These are phyloP conservation scores for Brotula barbata DNA, from an alignment of 2,797 vertebrate species.

Conservation along the genomic window DNA sequence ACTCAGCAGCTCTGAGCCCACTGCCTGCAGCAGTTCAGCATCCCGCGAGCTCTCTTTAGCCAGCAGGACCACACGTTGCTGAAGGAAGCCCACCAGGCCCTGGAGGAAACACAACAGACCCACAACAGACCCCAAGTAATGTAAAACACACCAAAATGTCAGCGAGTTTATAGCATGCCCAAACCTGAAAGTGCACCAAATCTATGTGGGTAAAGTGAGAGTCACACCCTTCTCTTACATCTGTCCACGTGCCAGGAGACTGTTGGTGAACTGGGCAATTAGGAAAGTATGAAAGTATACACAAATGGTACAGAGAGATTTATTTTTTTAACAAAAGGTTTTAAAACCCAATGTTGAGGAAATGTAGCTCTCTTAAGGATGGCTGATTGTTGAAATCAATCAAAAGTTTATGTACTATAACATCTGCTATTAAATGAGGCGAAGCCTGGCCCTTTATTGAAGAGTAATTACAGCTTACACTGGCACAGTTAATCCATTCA, in stretches of 20 bases:
- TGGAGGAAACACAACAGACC: conserved; percentile 25
- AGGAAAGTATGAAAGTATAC: not conserved
- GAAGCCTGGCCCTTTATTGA: conserved; percentile 4
- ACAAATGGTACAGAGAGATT: no score
- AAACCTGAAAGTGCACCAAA: conserved; percentile 22
- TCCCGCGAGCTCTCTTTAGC: conserved; percentile 61
- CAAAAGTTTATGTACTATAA: not conserved
- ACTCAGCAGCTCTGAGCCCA: conserved; percentile 69
- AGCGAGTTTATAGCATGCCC: conserved; percentile 36
- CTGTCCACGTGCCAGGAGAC: not conserved
- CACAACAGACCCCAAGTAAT: no score
- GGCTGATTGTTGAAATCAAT: not conserved
- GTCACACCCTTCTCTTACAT: conserved; percentile 4
- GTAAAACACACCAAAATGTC: conserved; percentile 22
- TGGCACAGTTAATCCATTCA: conserved; percentile 4
- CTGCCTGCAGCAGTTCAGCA: conserved; percentile 67
- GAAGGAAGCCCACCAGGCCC: conserved; percentile 67
- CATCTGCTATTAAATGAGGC: conserved; percentile 7
- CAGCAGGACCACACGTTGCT: conserved; percentile 57
- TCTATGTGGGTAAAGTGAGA: conserved; percentile 14
- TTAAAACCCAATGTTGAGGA: not conserved
- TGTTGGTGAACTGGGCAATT: not conserved
- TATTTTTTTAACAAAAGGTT: not conserved
- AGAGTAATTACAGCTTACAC: conserved; percentile 33
- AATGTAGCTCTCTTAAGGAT: not conserved